Evolutionary conservation across 2,888 invertebrate species (phyloP).

Genomic region (Euproctis similis): DNA sequence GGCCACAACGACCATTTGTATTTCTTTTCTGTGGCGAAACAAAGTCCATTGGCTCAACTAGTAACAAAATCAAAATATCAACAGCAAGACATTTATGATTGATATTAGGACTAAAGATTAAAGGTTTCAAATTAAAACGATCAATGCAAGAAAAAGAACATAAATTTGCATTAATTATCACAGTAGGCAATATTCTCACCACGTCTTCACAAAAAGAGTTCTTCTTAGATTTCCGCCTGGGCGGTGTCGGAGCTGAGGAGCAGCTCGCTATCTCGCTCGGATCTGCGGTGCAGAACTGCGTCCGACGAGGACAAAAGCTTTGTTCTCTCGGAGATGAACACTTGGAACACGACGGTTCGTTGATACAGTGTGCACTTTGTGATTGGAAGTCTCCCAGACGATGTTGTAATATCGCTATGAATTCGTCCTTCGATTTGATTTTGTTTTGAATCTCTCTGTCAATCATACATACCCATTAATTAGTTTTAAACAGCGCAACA

Average conservation of each 20-base stretch:
- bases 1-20: too few species aligned
- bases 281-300: constrained; percentile 6
- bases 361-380: constrained; percentile 8
- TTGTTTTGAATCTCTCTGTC: constrained; percentile 42
- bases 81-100: too few species aligned
- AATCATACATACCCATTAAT: constrained; percentile 1
- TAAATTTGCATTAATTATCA: too few species aligned
- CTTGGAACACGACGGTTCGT: constrained; percentile 24
- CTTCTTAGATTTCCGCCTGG: constrained; percentile 30
- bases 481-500: too few species aligned
- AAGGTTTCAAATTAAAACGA: too few species aligned
- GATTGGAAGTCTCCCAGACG: constrained; percentile 18
- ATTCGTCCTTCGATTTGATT: constrained; percentile 38
- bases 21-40: too few species aligned
- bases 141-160: too few species aligned
- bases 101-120: too few species aligned
- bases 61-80: too few species aligned
- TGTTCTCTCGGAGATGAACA: constrained; percentile 14
- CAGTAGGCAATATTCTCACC: constrained; percentile 19
- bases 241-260: constrained; percentile 37
- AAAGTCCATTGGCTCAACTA: too few species aligned
- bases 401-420: constrained; percentile 28
- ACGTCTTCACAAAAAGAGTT: constrained; percentile 19
- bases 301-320: constrained; percentile 16
- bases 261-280: constrained; percentile 36